A percentile compares a stretch with the other conserved stretches of the same genome.
These are phyloP conservation scores for Caenorhabditis sulstoni DNA, from an alignment of 2,888 invertebrate species.

Conservation along the genomic window DNA sequence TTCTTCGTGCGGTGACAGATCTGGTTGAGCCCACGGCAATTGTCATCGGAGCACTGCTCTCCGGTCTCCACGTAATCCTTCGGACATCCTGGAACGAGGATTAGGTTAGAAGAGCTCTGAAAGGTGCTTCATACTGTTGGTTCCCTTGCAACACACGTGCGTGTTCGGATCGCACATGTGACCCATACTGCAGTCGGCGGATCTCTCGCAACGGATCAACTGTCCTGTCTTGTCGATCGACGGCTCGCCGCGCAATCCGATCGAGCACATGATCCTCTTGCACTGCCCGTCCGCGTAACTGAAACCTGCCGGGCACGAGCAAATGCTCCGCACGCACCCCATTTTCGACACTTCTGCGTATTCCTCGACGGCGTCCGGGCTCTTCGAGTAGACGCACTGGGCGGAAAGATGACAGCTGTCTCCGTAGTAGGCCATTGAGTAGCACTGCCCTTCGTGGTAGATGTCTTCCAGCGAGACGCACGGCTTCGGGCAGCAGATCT, in stretches of 20 bases:
- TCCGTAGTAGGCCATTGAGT: slow-evolving; percentile 75
- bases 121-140: slow-evolving; percentile 74
- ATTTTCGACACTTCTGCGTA: slow-evolving; percentile 67
- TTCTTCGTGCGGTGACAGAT: slow-evolving; percentile 70
- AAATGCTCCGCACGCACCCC: slow-evolving; percentile 71
- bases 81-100: slow-evolving; percentile 72
- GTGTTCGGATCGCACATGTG: slow-evolving; percentile 76
- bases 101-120: not conserved
- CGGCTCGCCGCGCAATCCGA: slow-evolving; percentile 77
- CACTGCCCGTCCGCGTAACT: slow-evolving; percentile 71
- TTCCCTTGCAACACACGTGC: slow-evolving; percentile 77
- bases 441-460: slow-evolving; percentile 77
- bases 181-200: slow-evolving; percentile 68
- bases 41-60: slow-evolving; percentile 64
- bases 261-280: slow-evolving; percentile 73
- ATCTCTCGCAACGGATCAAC: slow-evolving; percentile 68
- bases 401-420: slow-evolving; percentile 73
- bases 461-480: slow-evolving; percentile 78
- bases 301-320: slow-evolving; percentile 75
- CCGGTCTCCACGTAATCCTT: slow-evolving; percentile 77
- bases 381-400: slow-evolving; percentile 66
- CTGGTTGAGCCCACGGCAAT: slow-evolving; percentile 64
- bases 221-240: slow-evolving; percentile 72
- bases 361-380: slow-evolving; percentile 61
- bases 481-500: slow-evolving; percentile 79